Base-by-base conservation (phyloP, 1,140 invertebrate genomes). In the Batillaria attramentaria region DNA sequence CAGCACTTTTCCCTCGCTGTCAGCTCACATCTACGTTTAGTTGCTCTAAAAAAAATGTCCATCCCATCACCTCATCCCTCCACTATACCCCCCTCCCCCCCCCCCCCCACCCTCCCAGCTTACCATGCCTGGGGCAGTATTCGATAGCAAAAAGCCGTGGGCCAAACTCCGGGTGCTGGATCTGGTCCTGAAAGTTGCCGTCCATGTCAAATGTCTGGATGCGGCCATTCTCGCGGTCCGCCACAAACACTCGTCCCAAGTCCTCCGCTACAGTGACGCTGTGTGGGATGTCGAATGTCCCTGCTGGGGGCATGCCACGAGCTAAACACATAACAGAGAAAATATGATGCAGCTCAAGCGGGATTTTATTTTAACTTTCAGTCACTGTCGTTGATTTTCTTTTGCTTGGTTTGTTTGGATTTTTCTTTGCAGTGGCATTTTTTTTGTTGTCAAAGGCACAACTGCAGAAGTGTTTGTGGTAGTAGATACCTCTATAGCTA, bases 201-300 rank as follows among this genome's bases (percentile, higher is more conserved):
- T 89, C 79, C 13, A 86, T 75, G 46, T 90, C 88, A 84, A 93
- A 93, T 82, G 92, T 92, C 84, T 92, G 91, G 54, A 93, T 95
- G 28, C 97, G 92, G 92, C 95, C 95, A 89, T 98, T 97, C 89
- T 99, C 97, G 79, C 98, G 93, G 91, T 99, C 97, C 35, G 97
- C 97, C 31, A 98, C 94, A 91, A 97, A 99, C 0, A 98, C 88
- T 2, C 96, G 90, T 85, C 96, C 95, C 76, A 95, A 90, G 57
- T 96, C 93, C 87, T 97, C 96, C 72, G 97, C 92, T 20, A 99
- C 91, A 0, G 96, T 94, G 28, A 99, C 90, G 72, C 94, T 95
- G 89, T 99, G 98, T 0, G 97, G 96, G 46, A 97, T 93, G 84
- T 93, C 92, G 62, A 96, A 94, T 35, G 93, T 91, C 2, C 75